Evolutionary conservation across 1,140 invertebrate genomes (phyloP).

Genomic region (Drosophila ercepeae): DNA sequence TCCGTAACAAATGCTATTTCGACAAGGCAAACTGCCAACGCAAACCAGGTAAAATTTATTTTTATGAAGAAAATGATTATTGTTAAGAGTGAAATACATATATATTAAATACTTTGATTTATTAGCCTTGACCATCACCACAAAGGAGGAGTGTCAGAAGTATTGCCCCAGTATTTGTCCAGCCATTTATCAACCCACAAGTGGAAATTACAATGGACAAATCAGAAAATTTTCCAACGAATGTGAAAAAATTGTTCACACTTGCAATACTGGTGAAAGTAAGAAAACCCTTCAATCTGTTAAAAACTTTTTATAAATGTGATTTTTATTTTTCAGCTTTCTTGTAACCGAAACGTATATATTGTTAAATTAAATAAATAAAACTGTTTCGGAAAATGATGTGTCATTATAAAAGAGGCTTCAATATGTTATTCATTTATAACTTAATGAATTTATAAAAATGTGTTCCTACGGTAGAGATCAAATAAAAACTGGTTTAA

Average conservation of each 20-base stretch:
- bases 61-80: not conserved
- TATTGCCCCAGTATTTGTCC: slow-evolving; percentile 15
- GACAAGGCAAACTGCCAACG: slow-evolving; percentile 53
- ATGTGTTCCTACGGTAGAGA: too few relatives aligned
- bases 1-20: slow-evolving; percentile 63
- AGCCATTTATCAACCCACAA: slow-evolving; percentile 18
- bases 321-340: slow-evolving; percentile 20
- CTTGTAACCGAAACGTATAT: slow-evolving; percentile 1
- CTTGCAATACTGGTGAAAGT: slow-evolving; percentile 38
- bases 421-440: too few relatives aligned
- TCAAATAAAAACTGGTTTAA: too few relatives aligned
- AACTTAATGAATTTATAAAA: too few relatives aligned
- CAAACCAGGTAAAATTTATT: slow-evolving; percentile 29
- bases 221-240: slow-evolving; percentile 33
- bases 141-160: slow-evolving; percentile 58
- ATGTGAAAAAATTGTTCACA: slow-evolving; percentile 28
- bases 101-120: not conserved
- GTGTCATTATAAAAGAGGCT: too few relatives aligned
- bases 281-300: not conserved
- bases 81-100: not conserved
- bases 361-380: too few relatives aligned
- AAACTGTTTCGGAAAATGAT: too few relatives aligned
- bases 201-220: slow-evolving; percentile 29
- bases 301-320: not conserved
- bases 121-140: slow-evolving; percentile 36